Base-by-base conservation (phyloP, 64 coral and sea anemone species). In the Stylophora pistillata region DNA sequence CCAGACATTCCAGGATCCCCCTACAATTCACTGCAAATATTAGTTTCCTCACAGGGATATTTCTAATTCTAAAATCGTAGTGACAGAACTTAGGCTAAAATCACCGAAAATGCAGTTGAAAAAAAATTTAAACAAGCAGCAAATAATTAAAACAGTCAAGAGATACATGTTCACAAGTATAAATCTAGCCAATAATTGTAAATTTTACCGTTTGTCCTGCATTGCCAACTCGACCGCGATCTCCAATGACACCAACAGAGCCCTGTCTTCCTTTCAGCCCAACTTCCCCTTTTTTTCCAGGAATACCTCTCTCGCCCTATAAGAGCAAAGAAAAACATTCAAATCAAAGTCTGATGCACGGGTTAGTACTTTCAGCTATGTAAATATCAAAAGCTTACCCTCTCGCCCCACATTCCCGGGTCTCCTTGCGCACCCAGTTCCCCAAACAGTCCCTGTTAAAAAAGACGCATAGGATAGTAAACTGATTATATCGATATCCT, bases 291-390 rank as follows among this genome's bases (percentile, higher is more conserved):
- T 75, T 74, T 25, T 20, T 10, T 33, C 90, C 90, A 77, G 72
- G 68, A 78, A 56, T 60, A 73, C 90, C 90, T 77, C 33, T 18
- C 20, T 92, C 90, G n/a, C 71, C 90, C 90, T 90, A 71, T 3
- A 75, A 34, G 7, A n/a, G 15, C 15, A 25, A 27, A 73, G 29
- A 21, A 56, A 57, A 56, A 79, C 25, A 23, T 64, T 64, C 15
- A 64, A 20, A 21, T 64, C 23, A 64, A 64, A 64, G 61, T 7
- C 20, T n/a, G 2, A 27, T 6, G 23, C 23, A 5, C 64, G 26
- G 30, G 32, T 62, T 31, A 0, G 32, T 71, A 18, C 29, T 31
- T 31, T 61, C 37, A 47, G 37, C 37, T 58, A 28, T 12, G 13
- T 75, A 3, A 56, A 87, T 32, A 61, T 33, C 78, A 32, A 62